Evolutionary conservation across 92 coral and sea anemone species (phyloP), one percentile per base, ranked within the genome.

Genomic region (Plumapathes pennacea): DNA sequence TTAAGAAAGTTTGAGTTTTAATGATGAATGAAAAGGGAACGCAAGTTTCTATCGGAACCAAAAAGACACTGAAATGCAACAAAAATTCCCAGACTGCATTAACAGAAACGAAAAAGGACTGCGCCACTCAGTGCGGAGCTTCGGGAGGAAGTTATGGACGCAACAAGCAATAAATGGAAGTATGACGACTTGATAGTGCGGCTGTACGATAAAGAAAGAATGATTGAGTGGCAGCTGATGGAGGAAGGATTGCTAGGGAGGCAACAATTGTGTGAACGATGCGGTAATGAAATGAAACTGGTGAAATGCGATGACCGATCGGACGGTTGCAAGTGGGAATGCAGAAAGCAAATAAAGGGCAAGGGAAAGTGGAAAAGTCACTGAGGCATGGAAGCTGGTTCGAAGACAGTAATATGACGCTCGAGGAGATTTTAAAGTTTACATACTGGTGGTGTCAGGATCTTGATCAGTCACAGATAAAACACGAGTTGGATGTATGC

Each of bases 361-460:
- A 62, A 74, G 36, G 50, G 63, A 62, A 39, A 47, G 72, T 50
- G 36, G 82, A 80, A 50, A 29, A 32, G 31, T 64, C 77, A 29
- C 48, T 73, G 27, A 57, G 82, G 58, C 68, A 75, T 50, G 76
- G 77, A 32, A 74, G 69, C 32, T 81, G 88, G 78, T 74, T 74
- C 24, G 82, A 81, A 27, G 33, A 60, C 24, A 81, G 82, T 69
- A 81, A 54, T 25, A 42, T 81, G 82, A 81, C 82, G 20, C 38
- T 74, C 24, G 81, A 72, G 52, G 82, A 81, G 56, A 74, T 81
- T 59, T 32, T 76, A 32, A 76, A 76, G 57, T 76, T 58, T 47
- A 72, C 80, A 33, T 72, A 78, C 55, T 74, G 82, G 82, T 74
- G 74, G 82, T 51, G 75, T 10, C 49, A 33, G 15, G 77, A 67